Percentiles rank a stretch among this genome's conserved stretches.
Conservation (phyloP, 1,140 invertebrate species). For the Papilio glaucus region DNA sequence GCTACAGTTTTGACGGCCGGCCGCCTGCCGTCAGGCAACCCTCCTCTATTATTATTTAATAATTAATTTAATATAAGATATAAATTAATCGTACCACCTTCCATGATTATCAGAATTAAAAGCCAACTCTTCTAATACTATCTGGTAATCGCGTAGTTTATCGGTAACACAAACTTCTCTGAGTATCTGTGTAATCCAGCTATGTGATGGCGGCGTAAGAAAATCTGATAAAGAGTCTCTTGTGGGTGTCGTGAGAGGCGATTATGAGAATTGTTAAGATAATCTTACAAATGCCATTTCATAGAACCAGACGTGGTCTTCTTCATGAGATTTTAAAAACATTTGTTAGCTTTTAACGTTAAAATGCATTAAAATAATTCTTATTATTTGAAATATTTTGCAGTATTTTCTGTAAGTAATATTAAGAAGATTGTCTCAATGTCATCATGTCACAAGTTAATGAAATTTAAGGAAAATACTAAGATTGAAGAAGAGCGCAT, state of each 20-base stretch:
- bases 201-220: conserved; percentile 7
- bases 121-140: not conserved
- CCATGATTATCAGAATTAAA: not conserved
- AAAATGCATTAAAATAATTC: not conserved
- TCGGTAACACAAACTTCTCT: not conserved
- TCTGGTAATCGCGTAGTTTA: conserved; percentile 1
- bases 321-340: conserved; percentile 4
- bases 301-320: not conserved
- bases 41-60: too few relatives aligned
- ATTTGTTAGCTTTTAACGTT: not conserved
- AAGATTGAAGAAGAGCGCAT: too few relatives aligned
- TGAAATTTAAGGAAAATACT: too few relatives aligned
- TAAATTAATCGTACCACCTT: not conserved
- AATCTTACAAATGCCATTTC: conserved; percentile 3
- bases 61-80: not conserved
- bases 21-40: not conserved
- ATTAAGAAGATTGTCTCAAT: not conserved
- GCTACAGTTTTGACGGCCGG: too few relatives aligned
- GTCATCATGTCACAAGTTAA: not conserved
- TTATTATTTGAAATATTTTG: not conserved
- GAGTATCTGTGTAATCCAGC: not conserved
- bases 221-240: not conserved
- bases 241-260: conserved; percentile 5
- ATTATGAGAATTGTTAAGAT: conserved; percentile 10
- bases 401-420: not conserved